phyloP scores from a whole-genome alignment of 2,888 invertebrate species.

The Acrobasis repandana region DNA sequence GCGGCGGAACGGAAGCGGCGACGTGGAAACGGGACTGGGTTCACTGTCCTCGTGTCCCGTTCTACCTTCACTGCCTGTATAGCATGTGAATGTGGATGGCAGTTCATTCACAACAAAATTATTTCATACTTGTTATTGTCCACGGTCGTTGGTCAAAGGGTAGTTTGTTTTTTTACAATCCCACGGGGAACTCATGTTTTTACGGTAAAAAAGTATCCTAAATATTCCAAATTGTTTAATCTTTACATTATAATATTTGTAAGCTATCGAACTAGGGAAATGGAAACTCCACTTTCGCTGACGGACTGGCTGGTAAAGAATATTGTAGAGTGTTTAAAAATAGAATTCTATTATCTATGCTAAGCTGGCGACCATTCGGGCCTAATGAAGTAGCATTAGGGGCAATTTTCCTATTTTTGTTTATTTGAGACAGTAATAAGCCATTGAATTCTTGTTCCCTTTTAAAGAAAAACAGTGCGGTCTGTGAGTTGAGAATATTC shows the following conservation, averaged over 20 bases:
- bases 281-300: background rate
- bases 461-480: too few relatives aligned
- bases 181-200: too few relatives aligned
- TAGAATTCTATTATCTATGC: background rate
- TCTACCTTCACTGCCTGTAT: constrained; percentile 13
- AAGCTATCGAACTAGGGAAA: background rate
- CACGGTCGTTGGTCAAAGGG: too few relatives aligned
- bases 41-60: constrained; percentile 41
- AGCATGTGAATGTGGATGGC: background rate
- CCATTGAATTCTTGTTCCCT: background rate
- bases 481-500: too few relatives aligned
- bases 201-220: too few relatives aligned
- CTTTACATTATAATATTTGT: background rate
- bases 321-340: background rate
- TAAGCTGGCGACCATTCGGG: background rate
- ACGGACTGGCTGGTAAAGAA: background rate
- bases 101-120: background rate
- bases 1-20: constrained; percentile 41
- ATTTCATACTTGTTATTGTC: too few relatives aligned
- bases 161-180: too few relatives aligned
- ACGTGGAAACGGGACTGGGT: constrained; percentile 46
- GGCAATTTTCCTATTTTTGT: background rate
- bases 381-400: background rate
- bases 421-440: constrained; percentile 2
- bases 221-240: too few relatives aligned